These are phyloP conservation scores for Podotricha telesiphe DNA, from an alignment of 2,888 invertebrate genomes.

Conservation along the genomic window DNA sequence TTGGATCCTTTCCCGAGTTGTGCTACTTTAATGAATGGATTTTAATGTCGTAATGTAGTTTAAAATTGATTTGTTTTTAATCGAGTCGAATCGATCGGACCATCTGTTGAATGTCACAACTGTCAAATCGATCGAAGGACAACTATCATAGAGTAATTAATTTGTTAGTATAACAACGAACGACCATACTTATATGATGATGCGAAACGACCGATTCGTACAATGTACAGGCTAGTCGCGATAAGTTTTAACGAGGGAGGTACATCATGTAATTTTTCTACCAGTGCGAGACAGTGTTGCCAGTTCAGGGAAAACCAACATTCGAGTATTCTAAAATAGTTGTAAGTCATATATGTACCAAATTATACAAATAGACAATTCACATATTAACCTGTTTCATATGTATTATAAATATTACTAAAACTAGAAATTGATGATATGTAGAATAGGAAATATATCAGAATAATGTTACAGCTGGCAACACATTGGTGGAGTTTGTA, in stretches of 20 bases:
- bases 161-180: conserved; percentile 38
- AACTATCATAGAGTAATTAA: conserved; percentile 24
- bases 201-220: conserved; percentile 56
- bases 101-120: conserved; percentile 5
- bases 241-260: conserved; percentile 52
- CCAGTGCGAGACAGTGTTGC: conserved; percentile 54
- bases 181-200: conserved; percentile 45
- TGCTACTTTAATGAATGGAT: conserved; percentile 1
- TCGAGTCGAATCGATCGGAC: too few species aligned
- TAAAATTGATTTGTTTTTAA: conserved; percentile 20
- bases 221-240: conserved; percentile 80
- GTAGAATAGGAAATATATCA: conserved; percentile 4
- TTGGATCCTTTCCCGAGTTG: conserved; percentile 12
- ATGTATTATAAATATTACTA: conserved; percentile 11
- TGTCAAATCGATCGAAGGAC: conserved; percentile 16
- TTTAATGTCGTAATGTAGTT: not conserved
- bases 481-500: conserved; percentile 63
- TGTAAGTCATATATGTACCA: conserved; percentile 13
- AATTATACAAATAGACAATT: conserved; percentile 17
- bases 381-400: conserved; percentile 13
- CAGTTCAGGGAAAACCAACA: conserved; percentile 7
- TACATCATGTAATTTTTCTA: conserved; percentile 74
- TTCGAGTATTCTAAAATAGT: conserved; percentile 14
- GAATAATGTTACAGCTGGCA: conserved; percentile 9
- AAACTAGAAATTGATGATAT: conserved; percentile 16